Evolutionary conservation across 2,888 invertebrate species (phyloP).

Genomic region (Theretra japonica): DNA sequence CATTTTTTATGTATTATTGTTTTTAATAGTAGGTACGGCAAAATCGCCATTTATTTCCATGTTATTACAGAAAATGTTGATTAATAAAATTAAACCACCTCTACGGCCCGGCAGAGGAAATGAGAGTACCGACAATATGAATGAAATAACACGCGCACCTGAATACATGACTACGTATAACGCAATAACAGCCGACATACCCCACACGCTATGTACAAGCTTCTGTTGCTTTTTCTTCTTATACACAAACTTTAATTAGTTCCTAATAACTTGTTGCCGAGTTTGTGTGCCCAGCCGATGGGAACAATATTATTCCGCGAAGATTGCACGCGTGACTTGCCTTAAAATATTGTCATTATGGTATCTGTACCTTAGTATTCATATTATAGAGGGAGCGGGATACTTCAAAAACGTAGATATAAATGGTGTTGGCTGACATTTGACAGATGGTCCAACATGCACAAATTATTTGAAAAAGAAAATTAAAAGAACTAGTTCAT

Average conservation of each 20-base stretch:
- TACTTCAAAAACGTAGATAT: no score
- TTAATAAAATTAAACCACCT: background rate
- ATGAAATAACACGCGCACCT: slow-evolving; percentile 35
- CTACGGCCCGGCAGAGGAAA: background rate
- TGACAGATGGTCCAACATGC: no score
- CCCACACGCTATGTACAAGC: background rate
- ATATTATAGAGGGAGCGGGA: no score
- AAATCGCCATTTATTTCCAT: background rate
- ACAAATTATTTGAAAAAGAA: no score
- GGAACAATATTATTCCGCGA: slow-evolving; percentile 32
- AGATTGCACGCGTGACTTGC: slow-evolving; percentile 31
- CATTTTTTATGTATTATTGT: background rate
- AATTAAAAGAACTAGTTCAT: no score
- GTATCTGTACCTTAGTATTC: no score
- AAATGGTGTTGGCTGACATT: no score
- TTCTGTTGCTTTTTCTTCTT: slow-evolving; percentile 35
- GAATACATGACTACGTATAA: slow-evolving; percentile 29
- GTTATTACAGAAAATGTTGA: background rate
- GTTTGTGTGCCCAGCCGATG: slow-evolving; percentile 17
- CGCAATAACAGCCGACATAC: background rate
- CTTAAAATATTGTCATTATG: slow-evolving; percentile 9
- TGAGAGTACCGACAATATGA: slow-evolving; percentile 6
- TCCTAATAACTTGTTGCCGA: slow-evolving; percentile 21
- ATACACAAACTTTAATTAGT: slow-evolving; percentile 37
- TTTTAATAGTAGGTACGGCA: background rate